These are phyloP conservation scores for Uropetala carovei DNA, from an alignment of 2,888 invertebrate genomes.

Conservation along the genomic window DNA sequence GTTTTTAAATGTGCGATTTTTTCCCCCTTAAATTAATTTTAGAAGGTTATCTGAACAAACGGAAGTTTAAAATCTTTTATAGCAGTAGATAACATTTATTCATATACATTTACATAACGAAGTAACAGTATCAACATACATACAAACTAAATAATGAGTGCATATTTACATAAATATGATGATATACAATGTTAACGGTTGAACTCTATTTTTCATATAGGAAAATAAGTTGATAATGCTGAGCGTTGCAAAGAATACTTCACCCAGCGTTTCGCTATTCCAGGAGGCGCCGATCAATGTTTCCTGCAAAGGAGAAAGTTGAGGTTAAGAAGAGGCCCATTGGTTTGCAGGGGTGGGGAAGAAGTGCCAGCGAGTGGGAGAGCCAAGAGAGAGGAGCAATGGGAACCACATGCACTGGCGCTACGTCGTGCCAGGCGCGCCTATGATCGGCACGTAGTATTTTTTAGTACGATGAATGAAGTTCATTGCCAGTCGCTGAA, in stretches of 20 bases:
- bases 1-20: not conserved
- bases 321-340: slow-evolving; percentile 22
- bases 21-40: too few relatives aligned
- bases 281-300: not conserved
- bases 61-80: too few relatives aligned
- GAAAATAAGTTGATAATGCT: not conserved
- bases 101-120: not conserved
- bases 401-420: not conserved
- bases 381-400: not conserved
- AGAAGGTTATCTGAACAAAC: too few relatives aligned
- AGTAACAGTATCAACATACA: not conserved
- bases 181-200: too few relatives aligned
- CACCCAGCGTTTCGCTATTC: not conserved
- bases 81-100: too few relatives aligned
- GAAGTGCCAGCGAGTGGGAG: not conserved
- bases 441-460: not conserved
- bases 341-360: slow-evolving; percentile 12
- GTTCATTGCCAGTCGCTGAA: not conserved
- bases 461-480: not conserved
- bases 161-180: not conserved
- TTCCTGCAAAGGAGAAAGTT: slow-evolving; percentile 25
- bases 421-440: slow-evolving; percentile 9
- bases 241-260: not conserved
- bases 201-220: not conserved
- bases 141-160: not conserved